Evolutionary conservation across 2,113 vertebrate genomes (phyloP).

Genomic region (Syngnathus typhle): DNA sequence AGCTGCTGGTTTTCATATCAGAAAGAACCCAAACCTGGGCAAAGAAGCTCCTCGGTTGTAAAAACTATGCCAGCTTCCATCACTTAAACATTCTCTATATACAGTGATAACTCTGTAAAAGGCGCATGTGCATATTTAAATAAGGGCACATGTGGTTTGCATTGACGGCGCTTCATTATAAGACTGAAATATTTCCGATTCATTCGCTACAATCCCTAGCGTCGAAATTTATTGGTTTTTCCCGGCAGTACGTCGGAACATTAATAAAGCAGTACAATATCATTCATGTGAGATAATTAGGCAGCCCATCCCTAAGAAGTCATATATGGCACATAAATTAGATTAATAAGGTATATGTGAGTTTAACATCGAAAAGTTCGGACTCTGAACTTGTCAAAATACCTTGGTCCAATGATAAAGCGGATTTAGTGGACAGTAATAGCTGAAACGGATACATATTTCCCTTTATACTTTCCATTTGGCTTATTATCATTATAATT

Average conservation of each 20-base stretch:
- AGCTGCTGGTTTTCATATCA: constrained; percentile 45
- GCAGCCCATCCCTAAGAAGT: constrained; percentile 45
- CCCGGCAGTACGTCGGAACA: constrained; percentile 50
- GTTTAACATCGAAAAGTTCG: constrained; percentile 56
- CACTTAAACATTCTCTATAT: constrained; percentile 46
- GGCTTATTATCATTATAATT: constrained; percentile 12
- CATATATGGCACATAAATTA: constrained; percentile 66
- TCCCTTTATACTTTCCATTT: constrained; percentile 9
- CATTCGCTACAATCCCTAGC: constrained; percentile 53
- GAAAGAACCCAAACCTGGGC: constrained; percentile 33
- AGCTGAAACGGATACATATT: constrained; percentile 39
- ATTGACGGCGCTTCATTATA: constrained; percentile 64
- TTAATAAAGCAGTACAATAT: constrained; percentile 66
- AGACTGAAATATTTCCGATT: constrained; percentile 63
- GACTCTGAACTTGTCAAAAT: constrained; percentile 54
- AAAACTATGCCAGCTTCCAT: constrained; percentile 50
- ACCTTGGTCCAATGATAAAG: constrained; percentile 41
- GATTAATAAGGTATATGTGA: constrained; percentile 69
- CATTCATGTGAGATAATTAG: constrained; percentile 66
- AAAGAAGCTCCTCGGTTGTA: constrained; percentile 44
- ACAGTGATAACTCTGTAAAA: constrained; percentile 47
- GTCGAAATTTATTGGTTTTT: constrained; percentile 65
- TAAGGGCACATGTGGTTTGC: constrained; percentile 38
- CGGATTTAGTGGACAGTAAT: constrained; percentile 34
- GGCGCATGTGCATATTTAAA: constrained; percentile 50